Base-by-base conservation (phyloP, 2,797 vertebrate species). In the Triplophysa yarkandensis region DNA sequence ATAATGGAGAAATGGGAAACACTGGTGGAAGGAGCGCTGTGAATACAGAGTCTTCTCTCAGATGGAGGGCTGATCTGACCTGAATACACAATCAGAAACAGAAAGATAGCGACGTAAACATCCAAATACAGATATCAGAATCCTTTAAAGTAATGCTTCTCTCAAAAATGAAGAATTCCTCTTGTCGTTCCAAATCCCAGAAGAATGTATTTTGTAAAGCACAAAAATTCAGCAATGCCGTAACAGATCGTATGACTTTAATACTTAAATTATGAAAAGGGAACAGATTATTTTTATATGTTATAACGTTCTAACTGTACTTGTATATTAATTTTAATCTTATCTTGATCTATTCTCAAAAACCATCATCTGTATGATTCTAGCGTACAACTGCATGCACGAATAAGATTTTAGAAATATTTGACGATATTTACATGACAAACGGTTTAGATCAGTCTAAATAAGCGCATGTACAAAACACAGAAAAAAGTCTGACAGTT, bases 51-150 rank as follows among this genome's bases (percentile, higher is more conserved):
- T 79, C 39, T 30, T 25, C 52, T 13, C 67, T 80, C 71, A 71
- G 52, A 68, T 44, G 55, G 55, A 76, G 76, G 23, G 30, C 50
- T 27, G 52, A 69, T 34, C 79, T 83, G 79, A 81, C 82, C 77
- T 19, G 27, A 64, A 78, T 71, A 44, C 13, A 69, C 60, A 81
- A 83, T 68, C 72, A 76, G 71, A 50, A 77, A 77, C 72, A 71
- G 61, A 46, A 7, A 28, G 36, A 61, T 4, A 50, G 58, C 60
- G 58, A 76, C 64, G 32, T 36, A 62, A n/a, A 43, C 73, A 80
- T 58, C 68, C 62, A 81, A 77, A 86, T 75, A 82, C 77, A 88
- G 76, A 87, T 71, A 71, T 80, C 81, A 76, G 67, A 61, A 64
- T 75, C 23, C 62, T 74, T 74, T 81, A 19, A 32, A 43, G 2